Base-by-base conservation (phyloP, 2,113 vertebrate genomes). In the Antidorcas marsupialis region DNA sequence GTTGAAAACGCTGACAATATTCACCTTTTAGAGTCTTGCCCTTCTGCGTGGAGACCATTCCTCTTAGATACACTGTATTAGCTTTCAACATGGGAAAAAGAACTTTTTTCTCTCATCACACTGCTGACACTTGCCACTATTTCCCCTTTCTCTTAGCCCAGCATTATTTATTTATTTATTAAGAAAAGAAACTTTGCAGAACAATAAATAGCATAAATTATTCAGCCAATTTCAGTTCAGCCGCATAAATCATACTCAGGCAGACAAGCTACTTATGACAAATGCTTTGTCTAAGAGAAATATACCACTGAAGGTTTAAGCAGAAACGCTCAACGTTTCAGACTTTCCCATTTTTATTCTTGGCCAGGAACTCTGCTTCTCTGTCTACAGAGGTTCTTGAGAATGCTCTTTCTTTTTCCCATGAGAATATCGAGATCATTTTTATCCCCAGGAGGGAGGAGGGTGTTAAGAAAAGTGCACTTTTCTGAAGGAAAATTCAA, bases 141-240 rank as follows among this genome's bases (percentile, higher is more conserved):
- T 87, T 93, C 64, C 52, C 90, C 95, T 82, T 91, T 91, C 96
- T 88, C 82, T 67, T 91, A 59, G 95, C 78, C 95, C 53, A 86
- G 39, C 94, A 89, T 98, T 98, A 97, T 97, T 98, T 97, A 95
- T 94, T 98, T 97, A 97, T 97, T 95, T 98, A 98, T 89, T 86
- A 94, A 85, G 25, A 76, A 97, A 96, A 97, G 98, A 98, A 98
- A 98, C 94, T 98, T 98, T 98, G 95, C 93, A 95, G 98, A 98
- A 98, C 97, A 98, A 98, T 98, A 98, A 99, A 98, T 97, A 98
- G 94, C 98, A 98, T 98, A 99, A 98, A 98, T 98, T 99, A 98
- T 99, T 98, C 98, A 98, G 96, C 97, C 98, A 98, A 96, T 99
- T 99, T 98, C 95, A 97, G 97, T 98, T 94, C 96, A 98, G 97